These are phyloP conservation scores for Bostrychus sinensis DNA, from an alignment of 2,113 vertebrate species.

Conservation along the genomic window DNA sequence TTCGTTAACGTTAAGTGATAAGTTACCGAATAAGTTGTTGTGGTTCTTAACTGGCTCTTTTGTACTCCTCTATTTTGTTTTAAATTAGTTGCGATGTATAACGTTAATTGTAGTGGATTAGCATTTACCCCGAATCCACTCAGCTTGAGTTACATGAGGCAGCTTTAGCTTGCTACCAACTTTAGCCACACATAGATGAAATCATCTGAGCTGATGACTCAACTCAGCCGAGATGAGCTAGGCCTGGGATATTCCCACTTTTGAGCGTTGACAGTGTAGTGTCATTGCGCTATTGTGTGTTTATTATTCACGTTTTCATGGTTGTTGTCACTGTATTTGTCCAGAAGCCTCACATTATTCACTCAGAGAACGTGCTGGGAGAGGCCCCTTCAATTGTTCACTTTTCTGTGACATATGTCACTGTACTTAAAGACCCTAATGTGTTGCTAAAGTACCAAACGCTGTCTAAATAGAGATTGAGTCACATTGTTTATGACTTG, in stretches of 20 bases:
- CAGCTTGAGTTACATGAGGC: constrained; percentile 32
- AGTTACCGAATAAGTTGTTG: no score
- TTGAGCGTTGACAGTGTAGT: not conserved
- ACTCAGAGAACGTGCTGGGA: constrained; percentile 53
- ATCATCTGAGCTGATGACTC: constrained; percentile 67
- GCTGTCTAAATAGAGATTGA: not conserved
- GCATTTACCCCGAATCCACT: not conserved
- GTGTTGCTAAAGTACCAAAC: constrained; percentile 1
- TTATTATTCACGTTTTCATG: constrained; percentile 15
- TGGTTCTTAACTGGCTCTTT: no score
- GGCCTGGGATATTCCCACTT: constrained; percentile 51
- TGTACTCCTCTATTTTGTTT: not conserved
- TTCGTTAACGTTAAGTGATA: no score
- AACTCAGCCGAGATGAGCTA: constrained; percentile 39
- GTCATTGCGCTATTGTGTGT: not conserved
- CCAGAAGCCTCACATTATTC: constrained; percentile 45
- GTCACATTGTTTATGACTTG: not conserved
- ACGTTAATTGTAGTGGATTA: not conserved
- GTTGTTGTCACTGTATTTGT: constrained; percentile 17
- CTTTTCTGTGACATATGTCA: constrained; percentile 61
- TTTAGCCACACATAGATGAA: constrained; percentile 58
- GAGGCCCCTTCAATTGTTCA: constrained; percentile 51
- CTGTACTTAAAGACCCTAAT: constrained; percentile 29
- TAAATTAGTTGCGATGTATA: not conserved
- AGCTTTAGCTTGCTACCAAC: constrained; percentile 57